Conservation (phyloP, 1,140 invertebrate species). For the Temnothorax curvispinosus region DNA sequence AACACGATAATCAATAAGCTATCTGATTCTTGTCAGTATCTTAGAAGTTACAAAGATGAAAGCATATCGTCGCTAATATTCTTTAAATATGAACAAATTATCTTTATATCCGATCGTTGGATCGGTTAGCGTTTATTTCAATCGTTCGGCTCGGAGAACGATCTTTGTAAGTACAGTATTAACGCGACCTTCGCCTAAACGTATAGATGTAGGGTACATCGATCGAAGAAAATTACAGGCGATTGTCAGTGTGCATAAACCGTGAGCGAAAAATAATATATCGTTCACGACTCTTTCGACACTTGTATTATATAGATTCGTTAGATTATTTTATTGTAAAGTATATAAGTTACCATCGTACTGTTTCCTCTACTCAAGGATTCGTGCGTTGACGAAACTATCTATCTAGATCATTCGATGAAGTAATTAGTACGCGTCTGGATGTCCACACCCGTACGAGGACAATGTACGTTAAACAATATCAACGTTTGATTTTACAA, state of each 20-base stretch:
- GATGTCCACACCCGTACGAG: not conserved
- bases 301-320: conserved; percentile 66
- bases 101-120: not conserved
- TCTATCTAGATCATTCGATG: conserved; percentile 7
- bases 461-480: conserved; percentile 28
- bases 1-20: conserved; percentile 16
- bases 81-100: not conserved
- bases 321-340: conserved; percentile 57
- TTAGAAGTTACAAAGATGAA: conserved; percentile 5
- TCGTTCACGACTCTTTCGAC: not conserved
- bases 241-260: not conserved
- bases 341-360: conserved; percentile 76
- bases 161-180: conserved; percentile 80
- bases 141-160: conserved; percentile 22
- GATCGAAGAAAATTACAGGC: not conserved
- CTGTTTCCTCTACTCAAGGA: conserved; percentile 9
- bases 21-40: conserved; percentile 28
- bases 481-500: conserved; percentile 48
- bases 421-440: not conserved
- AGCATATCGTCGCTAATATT: not conserved
- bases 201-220: conserved; percentile 30
- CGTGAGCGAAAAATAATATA: not conserved
- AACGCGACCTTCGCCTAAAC: conserved; percentile 63
- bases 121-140: conserved; percentile 26
- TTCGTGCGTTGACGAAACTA: conserved; percentile 33